phyloP scores from a whole-genome alignment of 1,140 invertebrate genomes.

The Adelges cooleyi region DNA sequence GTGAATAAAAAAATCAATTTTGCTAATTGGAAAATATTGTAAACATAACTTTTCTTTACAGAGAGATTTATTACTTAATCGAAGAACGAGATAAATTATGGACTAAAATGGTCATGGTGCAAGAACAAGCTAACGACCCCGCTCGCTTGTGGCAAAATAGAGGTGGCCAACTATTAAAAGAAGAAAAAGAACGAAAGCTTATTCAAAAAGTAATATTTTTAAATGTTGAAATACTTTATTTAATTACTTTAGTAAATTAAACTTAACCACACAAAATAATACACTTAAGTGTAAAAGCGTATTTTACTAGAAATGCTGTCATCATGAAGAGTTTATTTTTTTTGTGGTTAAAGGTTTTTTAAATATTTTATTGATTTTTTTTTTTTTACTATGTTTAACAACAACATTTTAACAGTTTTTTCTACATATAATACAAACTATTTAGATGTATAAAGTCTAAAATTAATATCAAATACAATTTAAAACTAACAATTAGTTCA shows the following conservation, averaged over 20 bases:
- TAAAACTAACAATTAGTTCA: too few relatives aligned
- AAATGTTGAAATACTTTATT: neutral
- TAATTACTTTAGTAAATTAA: neutral
- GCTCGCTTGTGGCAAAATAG: constrained; percentile 30
- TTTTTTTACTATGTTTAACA: too few relatives aligned
- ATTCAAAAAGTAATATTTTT: constrained; percentile 29
- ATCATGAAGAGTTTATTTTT: too few relatives aligned
- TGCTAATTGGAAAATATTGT: neutral
- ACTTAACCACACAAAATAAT: too few relatives aligned
- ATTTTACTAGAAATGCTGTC: too few relatives aligned
- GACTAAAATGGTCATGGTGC: constrained; percentile 28
- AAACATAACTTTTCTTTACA: constrained; percentile 3
- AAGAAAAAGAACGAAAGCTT: constrained; percentile 32
- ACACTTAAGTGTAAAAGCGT: too few relatives aligned
- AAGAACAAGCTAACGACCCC: constrained; percentile 28
- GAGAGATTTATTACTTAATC: constrained; percentile 26
- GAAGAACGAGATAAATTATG: constrained; percentile 30
- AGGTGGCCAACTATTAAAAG: constrained; percentile 31
- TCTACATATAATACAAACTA: too few relatives aligned
- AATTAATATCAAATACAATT: too few relatives aligned
- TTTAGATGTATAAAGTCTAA: too few relatives aligned
- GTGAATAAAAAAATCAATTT: neutral
- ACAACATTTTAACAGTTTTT: too few relatives aligned
- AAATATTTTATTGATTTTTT: too few relatives aligned
- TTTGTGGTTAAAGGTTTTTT: too few relatives aligned